phyloP scores from a whole-genome alignment of 1,140 invertebrate genomes.

The Pantala flavescens region DNA sequence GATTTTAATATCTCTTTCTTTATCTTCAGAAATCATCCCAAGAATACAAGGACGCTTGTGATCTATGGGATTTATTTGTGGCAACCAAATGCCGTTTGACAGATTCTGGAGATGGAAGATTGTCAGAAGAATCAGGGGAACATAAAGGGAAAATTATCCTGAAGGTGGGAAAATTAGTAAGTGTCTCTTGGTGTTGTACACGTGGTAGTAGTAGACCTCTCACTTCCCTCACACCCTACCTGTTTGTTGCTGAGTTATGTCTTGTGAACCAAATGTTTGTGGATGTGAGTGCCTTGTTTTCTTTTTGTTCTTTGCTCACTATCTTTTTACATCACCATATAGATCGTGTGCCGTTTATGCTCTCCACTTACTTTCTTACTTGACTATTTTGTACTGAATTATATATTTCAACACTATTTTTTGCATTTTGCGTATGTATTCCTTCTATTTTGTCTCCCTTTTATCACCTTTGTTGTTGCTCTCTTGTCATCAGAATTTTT shows the following conservation, averaged over 20 bases:
- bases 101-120: slow-evolving; percentile 34
- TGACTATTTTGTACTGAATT: neutral
- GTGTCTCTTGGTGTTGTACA: slow-evolving; percentile 17
- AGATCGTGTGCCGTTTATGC: neutral
- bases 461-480: too few relatives aligned
- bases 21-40: slow-evolving; percentile 53
- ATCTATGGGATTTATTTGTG: slow-evolving; percentile 77
- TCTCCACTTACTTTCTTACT: neutral
- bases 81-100: slow-evolving; percentile 42
- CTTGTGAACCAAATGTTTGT: too few relatives aligned
- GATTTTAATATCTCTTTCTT: too few relatives aligned
- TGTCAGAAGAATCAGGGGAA: slow-evolving; percentile 32
- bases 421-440: too few relatives aligned
- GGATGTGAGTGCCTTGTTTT: too few relatives aligned
- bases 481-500: too few relatives aligned
- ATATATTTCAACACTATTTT: neutral
- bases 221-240: too few relatives aligned
- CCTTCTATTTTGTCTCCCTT: too few relatives aligned
- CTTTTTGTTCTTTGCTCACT: too few relatives aligned
- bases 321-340: too few relatives aligned
- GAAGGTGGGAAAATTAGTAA: slow-evolving; percentile 43
- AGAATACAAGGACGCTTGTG: slow-evolving; percentile 84
- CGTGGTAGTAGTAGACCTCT: too few relatives aligned
- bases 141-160: slow-evolving; percentile 47
- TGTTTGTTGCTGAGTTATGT: too few relatives aligned